Percentiles rank a stretch among this genome's conserved stretches.
These are phyloP conservation scores for Perccottus glenii DNA, from an alignment of 2,113 vertebrate genomes.

Conservation along the genomic window DNA sequence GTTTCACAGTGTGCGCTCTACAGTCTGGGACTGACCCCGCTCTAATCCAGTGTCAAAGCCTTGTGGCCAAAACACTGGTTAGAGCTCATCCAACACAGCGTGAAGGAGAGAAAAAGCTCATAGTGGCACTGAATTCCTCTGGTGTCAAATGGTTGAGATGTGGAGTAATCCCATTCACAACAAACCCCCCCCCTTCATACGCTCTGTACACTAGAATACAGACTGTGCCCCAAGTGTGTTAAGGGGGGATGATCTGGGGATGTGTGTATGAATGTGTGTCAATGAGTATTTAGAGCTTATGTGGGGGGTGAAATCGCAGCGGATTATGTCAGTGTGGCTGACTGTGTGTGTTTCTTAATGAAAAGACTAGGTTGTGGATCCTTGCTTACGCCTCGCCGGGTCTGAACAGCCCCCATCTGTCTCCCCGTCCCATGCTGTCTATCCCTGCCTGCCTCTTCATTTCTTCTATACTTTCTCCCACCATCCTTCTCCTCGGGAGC, in stretches of 20 bases:
- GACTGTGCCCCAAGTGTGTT: slow-evolving; percentile 29
- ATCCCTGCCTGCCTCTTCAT: slow-evolving; percentile 41
- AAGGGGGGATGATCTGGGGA: slow-evolving; percentile 16
- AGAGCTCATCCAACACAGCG: slow-evolving; percentile 54
- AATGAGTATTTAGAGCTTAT: slow-evolving; percentile 7
- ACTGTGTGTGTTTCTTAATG: slow-evolving; percentile 44
- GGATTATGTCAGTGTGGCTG: slow-evolving; percentile 43
- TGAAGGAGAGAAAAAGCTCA: slow-evolving; percentile 40
- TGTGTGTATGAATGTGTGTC: slow-evolving; percentile 10
- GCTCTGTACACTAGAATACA: slow-evolving; percentile 29
- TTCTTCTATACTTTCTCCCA: slow-evolving; percentile 12
- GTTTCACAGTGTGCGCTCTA: slow-evolving; percentile 42
- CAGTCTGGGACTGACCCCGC: slow-evolving; percentile 41
- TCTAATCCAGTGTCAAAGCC: slow-evolving; percentile 58
- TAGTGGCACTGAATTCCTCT: slow-evolving; percentile 56
- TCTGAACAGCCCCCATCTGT: slow-evolving; percentile 55
- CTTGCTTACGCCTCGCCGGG: slow-evolving; percentile 63
- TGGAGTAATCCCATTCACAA: slow-evolving; percentile 74
- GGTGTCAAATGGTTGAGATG: slow-evolving; percentile 59
- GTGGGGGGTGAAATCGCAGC: slow-evolving; percentile 26
- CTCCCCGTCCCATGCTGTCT: slow-evolving; percentile 62
- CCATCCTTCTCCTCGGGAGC: slow-evolving; percentile 41
- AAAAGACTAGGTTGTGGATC: slow-evolving; percentile 58
- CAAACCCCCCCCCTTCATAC: slow-evolving; percentile 58
- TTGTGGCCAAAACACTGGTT: slow-evolving; percentile 55